Evolutionary conservation across 2,888 invertebrate genomes (phyloP).

Genomic region (Nowickia ferox): DNA sequence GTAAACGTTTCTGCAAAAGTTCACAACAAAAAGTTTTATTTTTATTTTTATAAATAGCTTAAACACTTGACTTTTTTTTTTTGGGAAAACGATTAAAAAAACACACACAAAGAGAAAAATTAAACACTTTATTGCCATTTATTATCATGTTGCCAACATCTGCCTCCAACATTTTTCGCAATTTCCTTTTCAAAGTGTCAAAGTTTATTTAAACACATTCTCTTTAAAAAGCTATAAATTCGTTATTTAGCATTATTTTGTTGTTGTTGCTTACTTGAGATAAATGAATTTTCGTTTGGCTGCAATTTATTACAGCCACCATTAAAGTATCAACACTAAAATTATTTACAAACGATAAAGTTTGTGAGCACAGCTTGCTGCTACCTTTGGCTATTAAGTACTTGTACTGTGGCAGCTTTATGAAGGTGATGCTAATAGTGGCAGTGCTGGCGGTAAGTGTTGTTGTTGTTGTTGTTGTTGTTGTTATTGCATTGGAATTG

Average conservation of each 20-base stretch:
- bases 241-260: conserved; percentile 32
- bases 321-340: conserved; percentile 60
- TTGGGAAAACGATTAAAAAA: conserved; percentile 12
- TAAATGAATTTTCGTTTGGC: conserved; percentile 22
- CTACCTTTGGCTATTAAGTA: conserved; percentile 23
- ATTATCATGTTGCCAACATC: conserved; percentile 65
- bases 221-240: conserved; percentile 68
- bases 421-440: not conserved
- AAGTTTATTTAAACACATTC: conserved; percentile 72
- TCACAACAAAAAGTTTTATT: not conserved
- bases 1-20: not conserved
- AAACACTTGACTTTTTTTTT: conserved; percentile 43
- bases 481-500: conserved; percentile 1
- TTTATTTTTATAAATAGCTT: conserved; percentile 9
- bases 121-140: conserved; percentile 64
- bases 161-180: conserved; percentile 53
- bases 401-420: not conserved
- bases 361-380: conserved; percentile 17
- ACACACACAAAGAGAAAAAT: conserved; percentile 26
- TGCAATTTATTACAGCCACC: conserved; percentile 64
- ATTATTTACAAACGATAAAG: conserved; percentile 66
- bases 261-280: conserved; percentile 1
- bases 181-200: conserved; percentile 68
- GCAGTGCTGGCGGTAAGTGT: not conserved
- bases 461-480: not conserved